phyloP scores from a whole-genome alignment of 1,140 invertebrate genomes.

The Ctenoplectra terminalis region DNA sequence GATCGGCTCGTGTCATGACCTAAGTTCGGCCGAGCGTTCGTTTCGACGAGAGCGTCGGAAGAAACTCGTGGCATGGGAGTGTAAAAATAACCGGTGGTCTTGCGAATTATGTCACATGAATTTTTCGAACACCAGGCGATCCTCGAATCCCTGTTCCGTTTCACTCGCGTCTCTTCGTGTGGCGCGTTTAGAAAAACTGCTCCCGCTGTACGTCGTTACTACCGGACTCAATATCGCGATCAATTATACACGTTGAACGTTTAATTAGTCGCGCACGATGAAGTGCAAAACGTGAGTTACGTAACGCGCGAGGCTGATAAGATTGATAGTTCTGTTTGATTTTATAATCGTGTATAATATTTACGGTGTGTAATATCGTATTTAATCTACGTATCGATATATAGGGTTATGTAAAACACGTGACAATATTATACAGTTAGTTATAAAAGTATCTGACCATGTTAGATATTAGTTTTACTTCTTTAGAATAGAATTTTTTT shows the following conservation, averaged over 20 bases:
- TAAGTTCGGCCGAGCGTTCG: not conserved
- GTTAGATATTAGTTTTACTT: too few species aligned
- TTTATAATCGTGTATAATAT: not conserved
- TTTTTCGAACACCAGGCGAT: too few species aligned
- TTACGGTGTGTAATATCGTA: not conserved
- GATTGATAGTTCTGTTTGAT: not conserved
- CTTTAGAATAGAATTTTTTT: too few species aligned
- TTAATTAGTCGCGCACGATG: not conserved
- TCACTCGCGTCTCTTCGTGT: too few species aligned
- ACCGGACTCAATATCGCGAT: not conserved
- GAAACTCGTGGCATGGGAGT: not conserved
- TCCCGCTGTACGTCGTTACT: not conserved
- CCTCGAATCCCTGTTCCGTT: not conserved
- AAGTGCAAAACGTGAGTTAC: slow-evolving; percentile 17
- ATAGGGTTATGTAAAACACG: not conserved
- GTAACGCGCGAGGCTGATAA: slow-evolving; percentile 6
- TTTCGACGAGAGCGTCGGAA: not conserved
- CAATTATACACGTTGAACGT: too few species aligned
- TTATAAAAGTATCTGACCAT: too few species aligned
- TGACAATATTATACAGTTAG: too few species aligned
- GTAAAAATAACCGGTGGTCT: not conserved
- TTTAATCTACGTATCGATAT: not conserved
- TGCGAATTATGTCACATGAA: not conserved
- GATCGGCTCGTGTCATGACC: too few species aligned
- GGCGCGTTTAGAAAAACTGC: not conserved